Base-by-base conservation (phyloP, 2,113 vertebrate species). In the Percopsis transmontana region DNA sequence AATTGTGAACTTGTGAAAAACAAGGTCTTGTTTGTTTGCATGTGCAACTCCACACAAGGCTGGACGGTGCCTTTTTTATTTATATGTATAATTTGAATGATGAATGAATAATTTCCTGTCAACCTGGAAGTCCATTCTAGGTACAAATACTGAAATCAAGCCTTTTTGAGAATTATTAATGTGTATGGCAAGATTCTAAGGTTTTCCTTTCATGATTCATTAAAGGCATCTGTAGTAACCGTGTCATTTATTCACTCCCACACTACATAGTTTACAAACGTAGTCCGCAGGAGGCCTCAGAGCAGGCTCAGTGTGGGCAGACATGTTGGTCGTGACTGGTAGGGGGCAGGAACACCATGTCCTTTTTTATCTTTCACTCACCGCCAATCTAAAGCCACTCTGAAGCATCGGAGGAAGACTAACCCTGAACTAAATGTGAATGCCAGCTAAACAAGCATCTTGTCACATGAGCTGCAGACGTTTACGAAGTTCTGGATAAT, bases 181-280 rank as follows among this genome's bases (percentile, higher is more conserved):
- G 73, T 58, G 39, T 61, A 44, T 38, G 6, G 64, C 52, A 74
- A 60, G 57, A 73, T 57, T 79, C 58, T 58, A 54, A 1, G 72
- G 74, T 84, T 78, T 70, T 58, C 55, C 76, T 67, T 66, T 72
- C 77, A 74, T 76, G 79, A 85, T 59, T 82, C 75, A 86, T 74
- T 74, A 48, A 66, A 70, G 62, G 68, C 68, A 69, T 72, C 70
- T 79, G 58, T 74, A 75, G 72, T 75, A 74, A 84, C 79, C 74
- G 72, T 80, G 84, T 74, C 75, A 83, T 57, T 85, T 83, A 75
- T 56, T 72, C 70, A 61, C 78, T 84, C 74, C 58, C 7, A 62
- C 77, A 69, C 64, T 48, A 42, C 65, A 76, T 65, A 70, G 83
- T 82, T 84, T 82, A 87, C 82, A 79, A 72, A 84, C 79, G 79